Percentiles rank a stretch among this genome's conserved stretches.
Conservation (phyloP, 2,113 vertebrate genomes). For the Pan troglodytes region NHGRI_mPanTro3-v2.1_pri NC_072412.2:13202001-13202500, state of each 20-base stretch:
- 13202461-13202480: neutral
- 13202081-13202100: neutral
- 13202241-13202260: neutral
- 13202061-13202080: neutral
- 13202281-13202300: neutral
- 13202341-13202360: neutral
- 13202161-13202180: neutral
- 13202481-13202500: neutral
- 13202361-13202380: neutral
- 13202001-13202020: too few species aligned
- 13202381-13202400: neutral
- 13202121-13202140: slow-evolving; percentile 1
- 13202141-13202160: neutral
- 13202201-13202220: neutral
- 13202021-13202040: too few species aligned
- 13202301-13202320: neutral
- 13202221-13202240: neutral
- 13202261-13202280: neutral
- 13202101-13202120: neutral
- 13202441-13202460: neutral
- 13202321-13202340: neutral
- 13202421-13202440: neutral
- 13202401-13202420: neutral
- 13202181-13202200: neutral
- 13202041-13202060: too few species aligned